Evolutionary conservation across 2,888 invertebrate species (phyloP).

Genomic region (Ctenicera cuprea): DNA sequence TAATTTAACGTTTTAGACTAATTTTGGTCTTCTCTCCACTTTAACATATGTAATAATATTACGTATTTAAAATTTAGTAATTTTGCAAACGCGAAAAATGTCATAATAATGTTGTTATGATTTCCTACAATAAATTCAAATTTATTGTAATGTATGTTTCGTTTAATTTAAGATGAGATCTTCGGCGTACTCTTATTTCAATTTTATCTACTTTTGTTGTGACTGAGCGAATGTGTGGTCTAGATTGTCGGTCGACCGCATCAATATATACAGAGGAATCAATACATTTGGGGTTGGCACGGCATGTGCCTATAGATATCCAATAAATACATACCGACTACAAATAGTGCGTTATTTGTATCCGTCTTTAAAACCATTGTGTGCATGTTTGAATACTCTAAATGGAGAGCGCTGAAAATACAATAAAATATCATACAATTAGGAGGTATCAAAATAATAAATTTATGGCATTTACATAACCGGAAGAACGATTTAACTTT

Average conservation of each 20-base stretch:
- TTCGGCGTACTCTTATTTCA: neutral
- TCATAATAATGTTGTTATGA: too few species aligned
- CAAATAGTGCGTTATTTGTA: conserved; percentile 47
- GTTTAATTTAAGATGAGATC: neutral
- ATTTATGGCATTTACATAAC: too few species aligned
- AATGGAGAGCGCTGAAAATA: conserved; percentile 38
- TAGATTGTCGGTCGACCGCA: conserved; percentile 56
- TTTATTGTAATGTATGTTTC: neutral
- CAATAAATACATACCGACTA: conserved; percentile 57
- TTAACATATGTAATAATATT: too few species aligned
- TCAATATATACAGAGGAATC: conserved; percentile 56
- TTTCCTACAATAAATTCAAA: too few species aligned
- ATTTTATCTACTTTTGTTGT: conserved; percentile 22
- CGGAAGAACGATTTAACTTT: too few species aligned
- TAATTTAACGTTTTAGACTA: too few species aligned
- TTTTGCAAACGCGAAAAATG: too few species aligned
- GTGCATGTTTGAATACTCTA: conserved; percentile 37
- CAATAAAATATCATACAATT: conserved; percentile 34
- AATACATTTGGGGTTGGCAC: conserved; percentile 59
- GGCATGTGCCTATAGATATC: conserved; percentile 59
- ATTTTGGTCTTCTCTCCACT: too few species aligned
- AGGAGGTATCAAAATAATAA: neutral
- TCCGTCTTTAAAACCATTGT: conserved; percentile 42
- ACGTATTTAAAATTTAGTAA: too few species aligned
- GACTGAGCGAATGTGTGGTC: conserved; percentile 33